Evolutionary conservation across 2,888 invertebrate genomes (phyloP), one percentile per base, ranked within the genome.

Genomic region (Acanthosepion pharaonis): DNA sequence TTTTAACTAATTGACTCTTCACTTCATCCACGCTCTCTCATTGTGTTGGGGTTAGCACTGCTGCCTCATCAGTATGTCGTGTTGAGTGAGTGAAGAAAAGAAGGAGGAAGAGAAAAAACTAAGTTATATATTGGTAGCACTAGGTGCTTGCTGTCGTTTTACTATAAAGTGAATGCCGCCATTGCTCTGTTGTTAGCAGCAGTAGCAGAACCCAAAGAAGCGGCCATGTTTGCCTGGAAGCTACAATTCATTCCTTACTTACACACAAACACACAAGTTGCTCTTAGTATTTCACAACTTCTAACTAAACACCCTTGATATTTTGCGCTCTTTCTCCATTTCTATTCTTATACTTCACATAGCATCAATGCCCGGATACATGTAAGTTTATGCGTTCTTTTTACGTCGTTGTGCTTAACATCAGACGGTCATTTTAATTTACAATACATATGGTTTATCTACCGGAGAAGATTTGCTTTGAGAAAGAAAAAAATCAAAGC

Each of bases 281-380:
- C 92, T 92, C 92, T 92, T 33, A 51, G 49, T 92, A 48, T 92
- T 53, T 48, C 92, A 48, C 92, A 92, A 92, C 92, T 92, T 53
- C 20, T 92, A 48, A 51, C 92, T 51, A 48, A 92, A 92, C 92
- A 51, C 48, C 51, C 48, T 92, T 53, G 25, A 48, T 92, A 48
- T 92, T 5, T 91, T 23, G 18, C 91, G 33, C 91, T 15, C 92
- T 23, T 15, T 42, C 49, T 92, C 11, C 33, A 4, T n/a, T 33
- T 64, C 28, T 64, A 23, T 64, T 64, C 25, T 25, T 64, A 64
- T 25, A 0, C 25, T 64, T 64, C 64, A 23, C 64, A 28, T 78
- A 78, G 33, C 78, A 78, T n/a, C 78, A 78, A 78, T 78, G n/a
- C 78, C n/a, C 78, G 78, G 78, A 78, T 78, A n/a, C 78, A 78